Evolutionary conservation across 2,888 invertebrate genomes (phyloP), one percentile per base, ranked within the genome.

Genomic region (Lordiphosa fenestrarum): DNA sequence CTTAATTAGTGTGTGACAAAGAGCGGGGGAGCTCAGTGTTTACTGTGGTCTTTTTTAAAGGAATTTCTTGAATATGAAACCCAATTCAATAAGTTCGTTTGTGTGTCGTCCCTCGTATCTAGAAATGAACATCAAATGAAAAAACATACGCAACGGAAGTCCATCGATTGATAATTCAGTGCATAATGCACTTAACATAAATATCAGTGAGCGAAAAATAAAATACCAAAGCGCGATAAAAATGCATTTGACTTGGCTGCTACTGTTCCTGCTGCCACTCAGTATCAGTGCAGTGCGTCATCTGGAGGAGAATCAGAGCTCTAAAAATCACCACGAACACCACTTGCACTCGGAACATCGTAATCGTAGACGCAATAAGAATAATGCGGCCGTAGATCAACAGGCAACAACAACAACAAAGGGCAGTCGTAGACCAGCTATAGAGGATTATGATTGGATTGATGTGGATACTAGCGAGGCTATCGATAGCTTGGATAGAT

Each of bases 1-100:
- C 77, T 80, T 80, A 80, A 80, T 80, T 80, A 80, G 77, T 83
- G 81, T 80, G 76, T 76, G 80, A 76, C 72, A 70, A 54, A 56
- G 47, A 41, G 38, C 42, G 52, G 42, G 42, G 51, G 12, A 47
- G 55, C 48, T 15, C 15, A 15, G 38, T 62, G 42, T 21, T 42
- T 42, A 19, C 30, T 48, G 53, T 49, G 15, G 15, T 9, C 15
- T 35, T 15, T 15, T 15, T 15, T 35, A 36, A 46, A 46, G 10
- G 21, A 47, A 36, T 47, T 19, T 47, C 33, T 47, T 21, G 30
- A 30, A 30, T 30, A 30, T 7, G 30, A 30, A 30, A 30, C 10
- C 44, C 44, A 33, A 44, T 33, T 13, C 25, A 44, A 33, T 44
- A 36, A 46, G n/a, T 35, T 12, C 13, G 4, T 15, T 36, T 47